Percentiles rank a stretch among this genome's conserved stretches.
These are phyloP conservation scores for Rana temporaria DNA, from an alignment of 2,113 vertebrate genomes.

Conservation along the genomic window DNA sequence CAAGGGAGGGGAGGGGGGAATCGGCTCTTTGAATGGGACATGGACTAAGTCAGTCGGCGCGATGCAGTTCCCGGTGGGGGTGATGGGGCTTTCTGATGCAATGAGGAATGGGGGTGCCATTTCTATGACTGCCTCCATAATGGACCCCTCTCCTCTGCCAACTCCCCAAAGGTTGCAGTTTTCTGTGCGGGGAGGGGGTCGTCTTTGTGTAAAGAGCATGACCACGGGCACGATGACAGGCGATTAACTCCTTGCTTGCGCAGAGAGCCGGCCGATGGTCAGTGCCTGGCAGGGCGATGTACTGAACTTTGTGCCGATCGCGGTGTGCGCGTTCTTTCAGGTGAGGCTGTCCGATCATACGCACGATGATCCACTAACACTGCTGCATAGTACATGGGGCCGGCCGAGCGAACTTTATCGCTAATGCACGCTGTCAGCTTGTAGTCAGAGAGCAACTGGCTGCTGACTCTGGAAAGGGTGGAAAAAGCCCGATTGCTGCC, in stretches of 20 bases:
- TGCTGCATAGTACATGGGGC: too few relatives aligned
- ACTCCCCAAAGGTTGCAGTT: neutral
- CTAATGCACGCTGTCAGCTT: neutral
- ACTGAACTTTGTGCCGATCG: neutral
- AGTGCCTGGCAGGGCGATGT: neutral
- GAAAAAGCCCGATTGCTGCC: neutral
- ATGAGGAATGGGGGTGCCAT: neutral
- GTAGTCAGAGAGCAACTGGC: neutral
- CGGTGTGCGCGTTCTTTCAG: neutral
- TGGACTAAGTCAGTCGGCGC: too few relatives aligned
- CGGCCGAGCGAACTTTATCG: neutral
- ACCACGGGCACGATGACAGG: neutral
- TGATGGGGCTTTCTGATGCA: neutral
- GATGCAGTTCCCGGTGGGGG: too few relatives aligned
- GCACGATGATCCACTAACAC: too few relatives aligned
- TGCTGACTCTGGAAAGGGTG: slow-evolving; percentile 11
- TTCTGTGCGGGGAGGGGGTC: neutral
- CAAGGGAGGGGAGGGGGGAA: neutral
- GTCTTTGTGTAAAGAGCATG: neutral
- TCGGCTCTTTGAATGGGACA: too few relatives aligned
- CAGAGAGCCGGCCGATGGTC: neutral
- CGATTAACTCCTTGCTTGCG: slow-evolving; percentile 16
- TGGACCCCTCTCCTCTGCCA: neutral
- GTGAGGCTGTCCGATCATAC: neutral
- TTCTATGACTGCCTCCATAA: too few relatives aligned